phyloP scores from a whole-genome alignment of 2,888 invertebrate species.

The Eudasyphora cyanicolor region DNA sequence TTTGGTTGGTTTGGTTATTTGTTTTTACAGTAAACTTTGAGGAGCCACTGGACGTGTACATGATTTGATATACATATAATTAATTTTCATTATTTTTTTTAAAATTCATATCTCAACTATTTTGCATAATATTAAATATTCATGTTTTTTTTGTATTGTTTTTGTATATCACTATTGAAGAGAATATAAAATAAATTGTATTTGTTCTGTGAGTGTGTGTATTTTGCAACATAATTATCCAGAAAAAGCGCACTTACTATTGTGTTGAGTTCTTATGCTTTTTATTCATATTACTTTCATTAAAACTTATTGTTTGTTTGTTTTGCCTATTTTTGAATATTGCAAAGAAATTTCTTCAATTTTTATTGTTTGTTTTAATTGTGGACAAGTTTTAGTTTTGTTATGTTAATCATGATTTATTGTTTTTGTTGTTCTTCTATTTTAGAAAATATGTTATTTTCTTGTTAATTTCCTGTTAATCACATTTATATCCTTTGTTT shows the following conservation, averaged over 20 bases:
- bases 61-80: not conserved
- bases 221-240: slow-evolving; percentile 44
- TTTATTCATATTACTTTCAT: slow-evolving; percentile 61
- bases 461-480: not conserved
- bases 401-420: not conserved
- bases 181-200: slow-evolving; percentile 4
- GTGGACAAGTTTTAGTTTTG: slow-evolving; percentile 21
- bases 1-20: slow-evolving; percentile 41
- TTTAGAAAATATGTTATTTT: not conserved
- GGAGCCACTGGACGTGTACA: slow-evolving; percentile 79
- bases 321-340: not conserved
- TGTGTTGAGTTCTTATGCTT: slow-evolving; percentile 51
- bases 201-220: slow-evolving; percentile 1
- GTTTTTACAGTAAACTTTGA: slow-evolving; percentile 68
- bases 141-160: slow-evolving; percentile 55
- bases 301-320: slow-evolving; percentile 25
- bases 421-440: not conserved
- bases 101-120: slow-evolving; percentile 65
- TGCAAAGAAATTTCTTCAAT: not conserved
- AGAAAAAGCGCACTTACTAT: slow-evolving; percentile 61
- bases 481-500: slow-evolving; percentile 34
- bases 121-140: slow-evolving; percentile 10
- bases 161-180: slow-evolving; percentile 34
- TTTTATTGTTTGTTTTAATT: not conserved
- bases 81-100: slow-evolving; percentile 41